Evolutionary conservation across 2,888 invertebrate species (phyloP), one percentile per base, ranked within the genome.

Genomic region (Yponomeuta malinellus): DNA sequence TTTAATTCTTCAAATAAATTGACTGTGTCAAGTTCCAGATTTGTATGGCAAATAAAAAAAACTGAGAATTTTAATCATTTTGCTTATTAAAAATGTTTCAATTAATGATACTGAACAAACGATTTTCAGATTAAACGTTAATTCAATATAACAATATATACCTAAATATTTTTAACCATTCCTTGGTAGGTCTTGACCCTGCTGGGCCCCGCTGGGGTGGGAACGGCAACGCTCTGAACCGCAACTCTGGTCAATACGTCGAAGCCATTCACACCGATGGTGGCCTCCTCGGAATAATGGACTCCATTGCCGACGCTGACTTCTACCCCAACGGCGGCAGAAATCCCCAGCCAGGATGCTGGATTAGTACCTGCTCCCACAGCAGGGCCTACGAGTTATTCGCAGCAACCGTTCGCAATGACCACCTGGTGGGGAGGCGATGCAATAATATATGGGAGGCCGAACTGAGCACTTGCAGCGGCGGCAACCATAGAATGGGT

Each of bases 191-290:
- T 70, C 48, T 73, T 5, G 73, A 73, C 64, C 73, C 73, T 2
- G 72, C 73, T n/a, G 72, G 73, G 2, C 73, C 73, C 15, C 23
- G 31, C 3, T 73, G 71, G 71, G 70, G 70, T 10, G 33, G 43
- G 48, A 71, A 63, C 68, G 31, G 12, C 43, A 69, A 71, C 59
- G 71, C 71, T 15, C 69, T 83, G 23, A 75, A 75, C 48, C 67
- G 72, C 33, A 73, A 71, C 1, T 81, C 80, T 72, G 81, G 79
- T 3, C 71, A 71, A 15, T 82, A 81, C 71, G 79, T 83, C n/a
- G 82, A 83, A 71, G 76, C 79, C 9, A 75, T 81, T 15, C 83
- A 83, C 71, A 78, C 79, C 8, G 80, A 81, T 68, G 78, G 78
- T 15, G 79, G 75, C 8, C 71, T 72, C 37, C 75, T 78, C 63